Evolutionary conservation across 2,888 invertebrate genomes (phyloP).

Genomic region (Stenodera caucasica): DNA sequence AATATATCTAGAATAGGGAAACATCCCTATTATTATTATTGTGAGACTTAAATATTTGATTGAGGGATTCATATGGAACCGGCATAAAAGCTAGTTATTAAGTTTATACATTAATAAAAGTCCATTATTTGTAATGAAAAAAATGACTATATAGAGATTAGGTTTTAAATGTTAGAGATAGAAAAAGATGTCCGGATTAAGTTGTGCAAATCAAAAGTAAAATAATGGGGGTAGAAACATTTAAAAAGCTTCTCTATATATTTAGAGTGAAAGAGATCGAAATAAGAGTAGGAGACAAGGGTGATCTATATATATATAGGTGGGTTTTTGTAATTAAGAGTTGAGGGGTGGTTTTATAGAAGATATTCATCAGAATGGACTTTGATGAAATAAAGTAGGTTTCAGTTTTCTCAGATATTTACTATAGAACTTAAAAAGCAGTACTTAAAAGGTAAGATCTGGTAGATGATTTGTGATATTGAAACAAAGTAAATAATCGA

Average conservation of each 20-base stretch:
- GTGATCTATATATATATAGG: too few species aligned
- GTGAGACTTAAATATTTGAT: conserved; percentile 23
- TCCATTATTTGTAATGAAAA: conserved; percentile 33
- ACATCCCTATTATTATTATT: conserved; percentile 4
- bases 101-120: conserved; percentile 38
- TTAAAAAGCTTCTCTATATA: conserved; percentile 26
- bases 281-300: too few species aligned
- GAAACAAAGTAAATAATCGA: conserved; percentile 35
- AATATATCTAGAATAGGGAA: background rate
- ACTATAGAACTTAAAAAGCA: conserved; percentile 36
- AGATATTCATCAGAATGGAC: conserved; percentile 54
- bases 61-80: conserved; percentile 11
- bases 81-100: conserved; percentile 27
- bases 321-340: conserved; percentile 50
- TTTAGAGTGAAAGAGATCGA: too few species aligned
- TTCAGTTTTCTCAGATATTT: conserved; percentile 41
- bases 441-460: conserved; percentile 24
- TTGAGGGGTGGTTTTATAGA: conserved; percentile 35
- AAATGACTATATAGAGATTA: conserved; percentile 33
- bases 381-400: conserved; percentile 49
- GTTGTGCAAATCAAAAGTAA: conserved; percentile 15
- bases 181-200: conserved; percentile 33
- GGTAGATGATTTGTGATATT: conserved; percentile 22
- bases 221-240: conserved; percentile 20
- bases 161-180: conserved; percentile 24